Evolutionary conservation across 2,797 vertebrate genomes (phyloP).

Genomic region (Pterois miles): DNA sequence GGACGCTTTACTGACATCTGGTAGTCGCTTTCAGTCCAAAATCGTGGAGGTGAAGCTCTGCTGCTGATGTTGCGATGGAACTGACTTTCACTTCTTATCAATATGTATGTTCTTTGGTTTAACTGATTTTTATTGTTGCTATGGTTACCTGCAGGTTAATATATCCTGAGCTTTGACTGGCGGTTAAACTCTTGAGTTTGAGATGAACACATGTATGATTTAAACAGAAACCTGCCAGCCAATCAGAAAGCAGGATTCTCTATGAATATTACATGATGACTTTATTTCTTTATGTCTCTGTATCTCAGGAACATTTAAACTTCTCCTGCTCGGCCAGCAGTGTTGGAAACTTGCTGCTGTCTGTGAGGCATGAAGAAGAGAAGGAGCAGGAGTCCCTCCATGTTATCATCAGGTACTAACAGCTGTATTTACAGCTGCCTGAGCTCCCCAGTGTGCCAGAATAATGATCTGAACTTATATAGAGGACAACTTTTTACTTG

Average conservation of each 20-base stretch:
- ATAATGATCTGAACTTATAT: too few relatives aligned
- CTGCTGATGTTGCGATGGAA: too few relatives aligned
- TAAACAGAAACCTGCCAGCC: background rate
- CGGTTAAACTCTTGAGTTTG: too few relatives aligned
- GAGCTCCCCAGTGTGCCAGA: too few relatives aligned
- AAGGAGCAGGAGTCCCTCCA: slow-evolving; percentile 86
- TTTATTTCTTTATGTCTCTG: background rate
- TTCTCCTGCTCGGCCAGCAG: slow-evolving; percentile 88
- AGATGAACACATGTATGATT: background rate
- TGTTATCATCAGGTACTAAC: background rate
- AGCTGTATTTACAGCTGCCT: background rate
- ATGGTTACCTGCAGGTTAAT: background rate
- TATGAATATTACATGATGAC: background rate
- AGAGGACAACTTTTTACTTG: too few relatives aligned
- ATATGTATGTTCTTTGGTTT: too few relatives aligned
- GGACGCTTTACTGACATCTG: fast-evolving
- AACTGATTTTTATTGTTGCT: background rate
- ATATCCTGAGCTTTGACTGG: background rate
- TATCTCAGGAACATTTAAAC: slow-evolving; percentile 92
- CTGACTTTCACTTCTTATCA: too few relatives aligned
- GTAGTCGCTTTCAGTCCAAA: too few relatives aligned
- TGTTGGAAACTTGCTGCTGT: slow-evolving; percentile 91
- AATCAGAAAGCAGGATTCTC: background rate
- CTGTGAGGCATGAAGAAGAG: slow-evolving; percentile 90
- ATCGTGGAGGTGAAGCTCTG: too few relatives aligned